Base-by-base conservation (phyloP, 2,113 vertebrate genomes). In the Acanthisitta chloris region DNA sequence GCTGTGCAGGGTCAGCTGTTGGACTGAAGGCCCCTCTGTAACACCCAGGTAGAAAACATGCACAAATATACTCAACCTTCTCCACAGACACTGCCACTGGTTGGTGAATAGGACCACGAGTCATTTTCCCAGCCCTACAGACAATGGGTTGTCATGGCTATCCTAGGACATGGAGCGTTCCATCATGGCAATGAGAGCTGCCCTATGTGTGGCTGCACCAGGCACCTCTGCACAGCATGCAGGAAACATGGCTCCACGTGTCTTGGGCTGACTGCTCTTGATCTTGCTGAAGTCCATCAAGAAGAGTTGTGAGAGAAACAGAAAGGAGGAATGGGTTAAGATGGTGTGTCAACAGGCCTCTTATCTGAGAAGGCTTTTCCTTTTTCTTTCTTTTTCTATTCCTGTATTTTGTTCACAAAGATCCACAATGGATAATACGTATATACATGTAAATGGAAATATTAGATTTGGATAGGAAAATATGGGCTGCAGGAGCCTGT, bases 401-500 rank as follows among this genome's bases (percentile, higher is more conserved):
- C 73, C 90, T 91, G 86, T 70, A 67, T 77, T 88, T 83, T 92
- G 85, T 90, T 96, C 61, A 70, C 64, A 79, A 96, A 95, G 90
- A 94, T 85, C 49, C 54, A 58, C 94, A 96, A 92, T 49, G 65
- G 86, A 40, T 61, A 94, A 96, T 94, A 73, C 51, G 71, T 95
- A 91, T 61, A 45, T 74, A 73, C 43, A 23, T 51, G 65, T 92
- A 81, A 94, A 96, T 79, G 92, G 97, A 96, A 96, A 96, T 82
- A 51, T 71, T 94, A 84, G 88, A 86, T 84, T 97, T 94, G 86
- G 96, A 94, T 94, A 94, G 14, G 88, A 97, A 97, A 96, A 95
- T 96, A 96, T 24, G 36, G 97, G 93, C 95, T 96, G 92, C 96
- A 95, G 90, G 94, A 98, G 96, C 95, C 96, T 96, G 92, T 97